Base-by-base conservation (phyloP, 2,113 vertebrate species). In the Rhinogobius similis region DNA sequence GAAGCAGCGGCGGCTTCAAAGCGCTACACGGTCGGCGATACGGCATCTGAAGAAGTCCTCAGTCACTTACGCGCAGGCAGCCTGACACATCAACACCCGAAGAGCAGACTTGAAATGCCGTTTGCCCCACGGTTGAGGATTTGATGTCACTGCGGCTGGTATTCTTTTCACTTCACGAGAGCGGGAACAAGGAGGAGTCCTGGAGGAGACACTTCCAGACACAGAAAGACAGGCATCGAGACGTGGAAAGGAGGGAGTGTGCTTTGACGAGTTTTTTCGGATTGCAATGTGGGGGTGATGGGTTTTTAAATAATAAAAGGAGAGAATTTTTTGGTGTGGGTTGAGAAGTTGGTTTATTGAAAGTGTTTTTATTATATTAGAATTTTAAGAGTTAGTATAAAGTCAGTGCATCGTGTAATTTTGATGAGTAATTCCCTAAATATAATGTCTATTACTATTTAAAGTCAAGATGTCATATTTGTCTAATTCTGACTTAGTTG, bases 1-100 rank as follows among this genome's bases (percentile, higher is more conserved):
- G 79, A 88, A 83, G 74, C 76, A 81, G 11, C 81, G 71, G 79
- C 84, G 65, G 87, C 82, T 86, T 90, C 86, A 88, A 89, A 88
- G 70, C 79, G 76, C 79, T 71, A 86, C 82, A 88, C 72, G 86
- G 87, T 89, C 82, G 79, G 75, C 71, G 73, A 83, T 78, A 78
- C 78, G 79, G 74, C 81, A 80, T 88, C 81, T 83, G 74, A 83
- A 87, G 82, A 73, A 83, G 66, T 81, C 52, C 55, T 26, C 77
- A 74, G 84, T 86, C 87, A 84, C 65, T 86, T 82, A 82, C 70
- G 63, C 24, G 24, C 73, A 5, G 50, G 70, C 66, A 76, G 83
- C 74, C 72, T 83, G 76, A 75, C 82, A 82, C 13, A 24, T 73
- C 66, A 72, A 86, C 81, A 72, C 79, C 81, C 75, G 23, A 24